Evolutionary conservation across 2,113 vertebrate genomes (phyloP).

Genomic region (Phaetusa simplex): DNA sequence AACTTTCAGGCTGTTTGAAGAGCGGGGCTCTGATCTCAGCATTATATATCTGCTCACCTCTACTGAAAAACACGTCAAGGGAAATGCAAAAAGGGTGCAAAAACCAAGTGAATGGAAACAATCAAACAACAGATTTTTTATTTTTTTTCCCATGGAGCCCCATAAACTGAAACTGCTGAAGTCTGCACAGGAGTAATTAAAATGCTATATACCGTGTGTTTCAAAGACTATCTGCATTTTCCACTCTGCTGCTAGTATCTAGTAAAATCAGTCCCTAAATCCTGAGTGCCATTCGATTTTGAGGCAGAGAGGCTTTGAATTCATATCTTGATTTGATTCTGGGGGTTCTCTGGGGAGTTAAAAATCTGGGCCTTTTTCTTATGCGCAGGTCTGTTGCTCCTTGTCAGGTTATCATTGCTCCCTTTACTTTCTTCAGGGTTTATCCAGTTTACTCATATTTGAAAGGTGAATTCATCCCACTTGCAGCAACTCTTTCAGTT

Average conservation of each 20-base stretch:
- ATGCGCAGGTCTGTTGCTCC: background rate
- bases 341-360: background rate
- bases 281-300: background rate
- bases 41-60: background rate
- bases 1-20: background rate
- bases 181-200: background rate
- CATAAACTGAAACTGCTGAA: constrained; percentile 44
- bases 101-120: constrained; percentile 20
- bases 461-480: constrained; percentile 22
- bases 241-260: constrained; percentile 8
- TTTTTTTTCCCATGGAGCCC: background rate
- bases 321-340: background rate
- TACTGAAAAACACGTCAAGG: background rate
- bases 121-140: background rate
- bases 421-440: background rate
- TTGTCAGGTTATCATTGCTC: background rate
- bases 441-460: constrained; percentile 11
- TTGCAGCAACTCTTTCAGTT: background rate
- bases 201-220: background rate
- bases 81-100: background rate
- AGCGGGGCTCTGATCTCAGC: background rate
- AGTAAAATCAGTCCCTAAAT: background rate
- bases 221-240: constrained; percentile 26
- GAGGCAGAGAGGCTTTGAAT: background rate
- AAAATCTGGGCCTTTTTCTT: background rate